Evolutionary conservation across 2,113 vertebrate genomes (phyloP), one percentile per base, ranked within the genome.

Genomic region (Pao palembangensis): DNA sequence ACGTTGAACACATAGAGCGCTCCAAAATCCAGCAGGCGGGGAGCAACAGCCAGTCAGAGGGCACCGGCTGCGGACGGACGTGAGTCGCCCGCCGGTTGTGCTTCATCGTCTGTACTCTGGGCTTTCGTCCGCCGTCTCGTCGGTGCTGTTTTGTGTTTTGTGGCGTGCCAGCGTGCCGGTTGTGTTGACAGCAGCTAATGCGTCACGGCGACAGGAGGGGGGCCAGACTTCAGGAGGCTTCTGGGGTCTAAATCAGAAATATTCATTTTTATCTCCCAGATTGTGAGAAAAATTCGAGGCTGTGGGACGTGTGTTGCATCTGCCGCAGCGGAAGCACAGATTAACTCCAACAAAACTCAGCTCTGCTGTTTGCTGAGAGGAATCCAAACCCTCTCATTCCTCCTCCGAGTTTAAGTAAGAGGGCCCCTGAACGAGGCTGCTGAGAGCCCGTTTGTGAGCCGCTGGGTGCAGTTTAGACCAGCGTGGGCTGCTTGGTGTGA

Each of bases 1-100:
- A 98, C 0, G 93, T 99, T 60, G 97, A 98, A 57, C 94, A 98
- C 86, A 98, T 99, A 19, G 96, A 99, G 73, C 91, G 97, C 16
- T 93, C 96, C 87, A 98, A 98, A 85, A 85, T 96, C 88, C 97
- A 97, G 81, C 96, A 95, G 76, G 89, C 89, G 1, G 94, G 87
- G 7, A 91, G 90, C 42, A 94, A 92, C 88, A 91, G 92, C 88
- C 96, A 98, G 80, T 91, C 93, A 1, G 96, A 98, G 53, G 87
- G 92, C 66, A 86, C 92, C 52, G 89, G 93, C 76, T 90, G 94
- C 23, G 93, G 92, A 87, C 91, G 94, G 89, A 93, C 93, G 97
- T 99, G 92, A 90, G 90, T 88, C 49, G 44, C 8, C 4, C 4
- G 21, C n/a, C 31, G 17, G 34, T 17, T 38, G n/a, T 13, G 41